Evolutionary conservation across 2,113 vertebrate species (phyloP), one percentile per base, ranked within the genome.

Genomic region (Campylomormyrus numenius): DNA sequence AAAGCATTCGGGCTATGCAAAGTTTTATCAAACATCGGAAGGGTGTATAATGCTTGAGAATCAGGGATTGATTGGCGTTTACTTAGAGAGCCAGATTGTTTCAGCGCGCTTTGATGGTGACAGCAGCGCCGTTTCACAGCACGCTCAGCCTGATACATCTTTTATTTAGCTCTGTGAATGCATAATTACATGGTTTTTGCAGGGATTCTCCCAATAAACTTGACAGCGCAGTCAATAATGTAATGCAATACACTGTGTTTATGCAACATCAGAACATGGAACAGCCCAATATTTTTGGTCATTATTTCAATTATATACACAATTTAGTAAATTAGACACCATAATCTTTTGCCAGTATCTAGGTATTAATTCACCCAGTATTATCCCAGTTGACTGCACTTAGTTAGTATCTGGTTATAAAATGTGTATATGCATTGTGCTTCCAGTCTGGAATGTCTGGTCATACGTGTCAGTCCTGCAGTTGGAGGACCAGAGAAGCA

Each of bases 131-230:
- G 85, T 87, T 87, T 87, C 85, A 87, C 24, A 19, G 85, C 85
- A 31, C 24, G 84, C 50, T 87, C 50, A 53, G 85, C 27, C 85
- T 87, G 85, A 53, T 56, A 49, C 15, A 39, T 87, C 85, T 87
- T 52, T 87, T 48, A 53, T 87, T 56, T 35, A 53, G 85, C 85
- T 50, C 48, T 87, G 39, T 87, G 85, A 87, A 87, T 53, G 50
- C 85, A 87, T 87, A 87, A 87, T 87, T 87, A 87, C 85, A 87
- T 53, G 85, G 85, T 56, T 87, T 49, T 87, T 87, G 85, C n/a
- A 87, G 17, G 49, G 85, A 87, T 87, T 87, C 85, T 52, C 85
- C 45, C 24, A 53, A 31, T 87, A 35, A 53, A 53, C 50, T 87
- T 87, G 49, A 87, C 85, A 53, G 48, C 15, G 31, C 15, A 87